Base-by-base conservation (phyloP, 2,888 invertebrate genomes). In the Quadroppia sp. region DNA sequence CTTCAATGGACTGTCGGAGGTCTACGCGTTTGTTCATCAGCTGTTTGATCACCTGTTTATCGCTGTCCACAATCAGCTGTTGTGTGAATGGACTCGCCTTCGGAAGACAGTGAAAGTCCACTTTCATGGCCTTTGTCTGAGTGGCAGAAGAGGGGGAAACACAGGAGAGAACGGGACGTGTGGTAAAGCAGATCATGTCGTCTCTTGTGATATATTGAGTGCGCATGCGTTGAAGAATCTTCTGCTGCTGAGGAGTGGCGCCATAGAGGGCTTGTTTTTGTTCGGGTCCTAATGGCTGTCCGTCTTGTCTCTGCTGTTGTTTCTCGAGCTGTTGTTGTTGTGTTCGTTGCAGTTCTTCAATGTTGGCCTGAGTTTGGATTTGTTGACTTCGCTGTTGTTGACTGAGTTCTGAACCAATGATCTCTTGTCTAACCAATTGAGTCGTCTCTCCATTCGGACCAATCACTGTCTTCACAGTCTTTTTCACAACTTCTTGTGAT, bases 81-180 rank as follows among this genome's bases (percentile, higher is more conserved):
- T 74, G 74, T 17, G 76, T 74, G 53, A 72, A 71, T 3, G 50
- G 40, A 6, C 74, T 74, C 0, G 13, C 6, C 25, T 72, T 75
- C 3, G 75, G 76, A 40, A 77, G 53, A 72, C 77, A 77, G 56
- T 77, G 77, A 72, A 76, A 77, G 9, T 73, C 67, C 3, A 75
- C 25, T 4, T 53, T 32, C 9, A 71, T 25, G 17, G 6, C 1
- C 45, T 74, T 30, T 17, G 20, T 23, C 25, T 64, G 73, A 15
- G 20, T 20, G 9, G 59, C 45, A 7, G n/a, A 36, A n/a, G 28
- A 17, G 1, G 56, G 71, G 13, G 71, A 70, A 2, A 71, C 32
- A 36, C 77, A 77, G 3, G 59, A 45, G 0, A 75, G 69, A 0
- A 76, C 64, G 2, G 77, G 76, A 13, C 40, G 42, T 3, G 56